Evolutionary conservation across 2,888 invertebrate genomes (phyloP).

Genomic region (Melinopterus prodromus): DNA sequence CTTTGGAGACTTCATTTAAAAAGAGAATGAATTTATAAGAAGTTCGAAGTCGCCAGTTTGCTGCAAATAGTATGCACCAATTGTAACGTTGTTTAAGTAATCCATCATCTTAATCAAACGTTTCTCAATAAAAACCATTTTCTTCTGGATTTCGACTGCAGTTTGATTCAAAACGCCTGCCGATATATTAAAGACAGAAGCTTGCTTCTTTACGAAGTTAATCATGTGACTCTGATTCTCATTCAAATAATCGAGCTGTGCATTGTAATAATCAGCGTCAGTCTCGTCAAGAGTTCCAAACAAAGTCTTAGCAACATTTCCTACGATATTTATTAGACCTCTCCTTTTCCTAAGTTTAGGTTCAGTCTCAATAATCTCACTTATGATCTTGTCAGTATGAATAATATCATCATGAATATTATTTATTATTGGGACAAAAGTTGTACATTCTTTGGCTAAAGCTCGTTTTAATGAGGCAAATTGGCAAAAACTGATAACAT

Average conservation of each 20-base stretch:
- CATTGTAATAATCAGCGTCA: slow-evolving; percentile 15
- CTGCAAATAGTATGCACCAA: neutral
- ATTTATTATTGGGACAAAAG: too few species aligned
- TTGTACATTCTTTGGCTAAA: too few species aligned
- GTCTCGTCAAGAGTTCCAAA: slow-evolving; percentile 12
- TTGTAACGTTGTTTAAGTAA: slow-evolving; percentile 12
- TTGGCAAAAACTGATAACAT: too few species aligned
- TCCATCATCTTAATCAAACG: neutral
- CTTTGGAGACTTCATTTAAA: slow-evolving; percentile 1
- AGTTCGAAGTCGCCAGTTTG: slow-evolving; percentile 4
- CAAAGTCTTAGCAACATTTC: slow-evolving; percentile 7
- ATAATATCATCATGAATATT: too few species aligned
- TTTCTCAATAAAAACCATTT: slow-evolving; percentile 8
- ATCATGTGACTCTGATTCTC: slow-evolving; percentile 5
- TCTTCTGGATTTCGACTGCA: neutral
- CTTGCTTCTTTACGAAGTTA: slow-evolving; percentile 10
- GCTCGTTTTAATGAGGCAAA: too few species aligned
- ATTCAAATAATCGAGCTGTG: neutral
- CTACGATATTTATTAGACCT: slow-evolving; percentile 10
- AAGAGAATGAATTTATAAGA: slow-evolving; percentile 9
- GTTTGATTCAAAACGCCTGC: neutral
- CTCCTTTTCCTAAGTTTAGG: neutral
- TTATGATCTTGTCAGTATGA: neutral
- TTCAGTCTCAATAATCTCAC: slow-evolving; percentile 8
- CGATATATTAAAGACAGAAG: slow-evolving; percentile 8